These are phyloP conservation scores for Gopherus flavomarginatus DNA, from an alignment of 2,113 vertebrate species.

Conservation along the genomic window DNA sequence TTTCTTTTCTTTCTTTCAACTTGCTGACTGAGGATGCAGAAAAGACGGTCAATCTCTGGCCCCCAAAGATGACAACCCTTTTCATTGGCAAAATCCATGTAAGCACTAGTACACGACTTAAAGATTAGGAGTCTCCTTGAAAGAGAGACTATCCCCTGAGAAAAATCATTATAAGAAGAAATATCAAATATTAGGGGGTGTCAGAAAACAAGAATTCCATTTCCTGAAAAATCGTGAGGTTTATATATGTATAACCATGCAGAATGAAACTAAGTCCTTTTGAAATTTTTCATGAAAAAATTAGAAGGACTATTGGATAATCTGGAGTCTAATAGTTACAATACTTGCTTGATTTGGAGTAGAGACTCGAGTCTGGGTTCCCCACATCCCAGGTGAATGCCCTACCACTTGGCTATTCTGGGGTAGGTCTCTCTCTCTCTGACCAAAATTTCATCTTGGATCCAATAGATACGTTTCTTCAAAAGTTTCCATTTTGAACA, in stretches of 20 bases:
- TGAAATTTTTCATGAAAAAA: neutral
- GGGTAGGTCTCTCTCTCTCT: neutral
- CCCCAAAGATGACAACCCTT: neutral
- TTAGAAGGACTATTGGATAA: neutral
- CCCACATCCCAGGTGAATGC: neutral
- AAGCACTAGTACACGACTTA: neutral
- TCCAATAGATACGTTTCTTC: neutral
- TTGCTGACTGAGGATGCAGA: neutral
- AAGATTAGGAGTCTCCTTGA: neutral
- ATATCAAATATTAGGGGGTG: neutral
- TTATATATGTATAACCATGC: neutral
- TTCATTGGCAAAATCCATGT: neutral
- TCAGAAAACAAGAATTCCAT: neutral
- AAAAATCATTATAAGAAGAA: neutral
- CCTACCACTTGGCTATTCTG: neutral
- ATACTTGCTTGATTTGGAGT: neutral
- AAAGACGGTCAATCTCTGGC: slow-evolving; percentile 5
- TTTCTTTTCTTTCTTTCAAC: slow-evolving; percentile 12
- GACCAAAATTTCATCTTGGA: neutral
- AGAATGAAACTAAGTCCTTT: neutral
- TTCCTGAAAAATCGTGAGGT: neutral
- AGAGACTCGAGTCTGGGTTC: neutral
- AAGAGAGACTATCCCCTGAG: neutral
- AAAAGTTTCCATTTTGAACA: neutral
- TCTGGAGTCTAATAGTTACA: neutral